Evolutionary conservation across 2,797 vertebrate species (phyloP), one percentile per base, ranked within the genome.

Genomic region (Falco biarmicus): DNA sequence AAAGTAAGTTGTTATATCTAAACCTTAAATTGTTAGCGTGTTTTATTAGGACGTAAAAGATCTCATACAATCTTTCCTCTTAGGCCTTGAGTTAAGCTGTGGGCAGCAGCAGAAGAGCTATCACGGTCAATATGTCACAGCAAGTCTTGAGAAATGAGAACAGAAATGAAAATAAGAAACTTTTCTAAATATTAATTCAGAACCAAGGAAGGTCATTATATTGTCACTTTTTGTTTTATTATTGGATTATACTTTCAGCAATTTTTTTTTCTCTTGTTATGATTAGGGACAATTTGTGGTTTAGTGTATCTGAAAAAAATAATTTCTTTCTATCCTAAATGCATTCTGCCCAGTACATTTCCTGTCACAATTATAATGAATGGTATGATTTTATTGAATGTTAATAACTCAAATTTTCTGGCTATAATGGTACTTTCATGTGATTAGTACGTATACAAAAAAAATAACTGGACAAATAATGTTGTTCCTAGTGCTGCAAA

Each of bases 101-200:
- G 20, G 63, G 48, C 43, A 76, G 51, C 3, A 11, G 32, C 8
- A 71, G 43, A 71, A 39, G 16, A 74, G 5, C 11, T 41, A 6
- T 25, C 28, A 13, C 0, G 3, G 24, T 10, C 41, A 0, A 0
- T 13, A 37, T 12, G 25, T 56, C 34, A 19, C 22, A 54, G 32
- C 48, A 7, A 26, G 16, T 65, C 31, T 75, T 41, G 26, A 34
- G 37, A 45, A 86, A 82, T 28, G 8, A 78, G 20, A 93, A 39
- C 9, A 87, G 8, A 76, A 70, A 32, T 12, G 6, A 56, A 76
- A 61, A 34, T 64, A 59, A 28, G 9, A 4, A 69, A 34, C 9
- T 69, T 77, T 59, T 70, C 15, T 19, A 88, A 53, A 63, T 87
- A 88, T 10, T 29, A 60, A 7, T 75, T 86, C 16, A 63, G 37